Evolutionary conservation across 2,113 vertebrate species (phyloP), one percentile per base, ranked within the genome.

Genomic region (Syngnathus typhle): DNA sequence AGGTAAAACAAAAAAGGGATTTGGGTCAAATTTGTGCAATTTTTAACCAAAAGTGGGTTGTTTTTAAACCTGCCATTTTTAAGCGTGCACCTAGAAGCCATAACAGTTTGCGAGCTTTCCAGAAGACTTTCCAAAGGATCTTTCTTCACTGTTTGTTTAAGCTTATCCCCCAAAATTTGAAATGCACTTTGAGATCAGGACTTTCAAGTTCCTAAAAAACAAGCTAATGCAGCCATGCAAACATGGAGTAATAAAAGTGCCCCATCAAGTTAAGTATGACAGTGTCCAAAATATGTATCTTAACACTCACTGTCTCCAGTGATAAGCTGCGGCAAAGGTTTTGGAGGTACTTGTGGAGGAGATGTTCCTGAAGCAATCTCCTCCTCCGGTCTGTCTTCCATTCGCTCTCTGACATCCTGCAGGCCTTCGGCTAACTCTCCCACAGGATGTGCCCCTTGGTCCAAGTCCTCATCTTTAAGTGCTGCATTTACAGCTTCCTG

Each of bases 341-440:
- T 88, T 10, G 81, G 77, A 71, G 88, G 89, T 79, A 89, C 86
- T 77, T 84, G 80, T 59, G 88, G 86, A 44, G 90, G 88, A 47
- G 89, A 87, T 1, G 79, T 85, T 70, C 76, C 73, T 18, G 77
- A 74, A 47, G 74, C 73, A 39, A 78, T 78, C 27, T 89, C 84
- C n/a, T 85, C 85, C 12, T 82, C 79, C 62, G 65, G 39, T 71
- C 76, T 77, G 21, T 85, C 82, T 37, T 87, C 84, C 70, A 60
- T 69, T 56, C 71, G 78, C 43, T 87, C 85, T 36, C 71, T 74
- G 37, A 37, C 1, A 5, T 86, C 84, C 67, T 84, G 81, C 73
- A 88, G 84, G 52, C 70, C 77, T 37, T 89, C 87, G 27, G 84
- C 69, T 64, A 81, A 71, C 65, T 89, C 86, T 49, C 70, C 80